These are phyloP conservation scores for Drosophila ercepeae DNA, from an alignment of 1,140 invertebrate species.

Conservation along the genomic window DNA sequence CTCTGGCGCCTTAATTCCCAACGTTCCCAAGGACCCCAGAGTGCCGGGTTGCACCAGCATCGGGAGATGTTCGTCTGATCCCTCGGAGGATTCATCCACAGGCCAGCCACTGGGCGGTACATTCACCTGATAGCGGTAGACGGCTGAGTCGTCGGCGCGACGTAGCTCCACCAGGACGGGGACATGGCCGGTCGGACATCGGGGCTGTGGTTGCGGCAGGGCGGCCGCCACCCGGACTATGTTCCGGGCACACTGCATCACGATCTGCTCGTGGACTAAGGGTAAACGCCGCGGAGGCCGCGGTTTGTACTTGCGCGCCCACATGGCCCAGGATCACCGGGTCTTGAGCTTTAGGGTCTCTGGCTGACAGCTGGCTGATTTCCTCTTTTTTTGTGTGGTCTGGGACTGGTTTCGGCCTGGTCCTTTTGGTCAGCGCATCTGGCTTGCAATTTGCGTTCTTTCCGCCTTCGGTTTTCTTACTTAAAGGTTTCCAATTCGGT, in stretches of 20 bases:
- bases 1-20: neutral
- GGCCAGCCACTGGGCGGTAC: slow-evolving; percentile 16
- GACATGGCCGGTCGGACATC: slow-evolving; percentile 35
- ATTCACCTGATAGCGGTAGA: slow-evolving; percentile 62
- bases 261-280: slow-evolving; percentile 53
- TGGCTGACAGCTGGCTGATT: neutral
- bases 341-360: neutral
- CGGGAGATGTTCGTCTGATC: neutral
- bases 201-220: slow-evolving; percentile 50
- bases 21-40: neutral
- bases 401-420: neutral
- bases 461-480: neutral
- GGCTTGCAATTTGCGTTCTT: neutral
- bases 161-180: slow-evolving; percentile 63
- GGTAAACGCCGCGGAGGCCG: slow-evolving; percentile 13
- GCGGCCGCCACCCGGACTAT: slow-evolving; percentile 36
- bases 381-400: neutral
- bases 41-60: slow-evolving; percentile 5
- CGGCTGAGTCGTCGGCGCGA: slow-evolving; percentile 24
- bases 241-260: slow-evolving; percentile 56
- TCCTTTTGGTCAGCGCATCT: slow-evolving; percentile 17
- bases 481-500: neutral
- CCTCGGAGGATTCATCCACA: neutral
- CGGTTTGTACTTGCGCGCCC: slow-evolving; percentile 22
- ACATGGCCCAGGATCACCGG: slow-evolving; percentile 23